Percentiles rank a stretch among this genome's conserved stretches.
phyloP scores from a whole-genome alignment of 2,113 vertebrate species.

The Ginglymostoma cirratum region DNA sequence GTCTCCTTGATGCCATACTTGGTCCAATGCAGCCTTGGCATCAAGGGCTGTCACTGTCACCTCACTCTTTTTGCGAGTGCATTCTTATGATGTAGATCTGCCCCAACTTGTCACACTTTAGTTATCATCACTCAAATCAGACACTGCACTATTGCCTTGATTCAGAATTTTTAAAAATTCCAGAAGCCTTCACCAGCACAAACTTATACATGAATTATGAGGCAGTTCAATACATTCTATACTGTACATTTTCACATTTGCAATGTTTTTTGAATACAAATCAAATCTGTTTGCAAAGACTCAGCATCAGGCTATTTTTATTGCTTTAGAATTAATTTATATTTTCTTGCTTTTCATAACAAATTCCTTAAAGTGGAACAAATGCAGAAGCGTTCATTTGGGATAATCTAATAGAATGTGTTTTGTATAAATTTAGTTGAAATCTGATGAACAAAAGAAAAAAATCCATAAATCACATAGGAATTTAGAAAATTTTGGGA shows the following conservation, averaged over 20 bases:
- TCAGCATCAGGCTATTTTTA: too few species aligned
- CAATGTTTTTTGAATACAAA: neutral
- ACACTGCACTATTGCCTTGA: too few species aligned
- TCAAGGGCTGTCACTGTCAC: too few species aligned
- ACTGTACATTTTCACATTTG: neutral
- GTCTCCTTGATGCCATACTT: too few species aligned
- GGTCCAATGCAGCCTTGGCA: too few species aligned
- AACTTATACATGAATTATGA: neutral
- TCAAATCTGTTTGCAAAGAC: neutral
- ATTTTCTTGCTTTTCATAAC: neutral
- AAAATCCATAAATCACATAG: neutral
- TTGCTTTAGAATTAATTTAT: neutral
- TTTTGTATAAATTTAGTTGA: neutral
- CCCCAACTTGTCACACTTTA: too few species aligned
- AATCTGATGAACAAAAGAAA: neutral
- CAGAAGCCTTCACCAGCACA: neutral
- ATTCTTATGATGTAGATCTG: too few species aligned
- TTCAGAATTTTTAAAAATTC: neutral
- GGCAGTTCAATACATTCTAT: neutral
- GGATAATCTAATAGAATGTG: neutral
- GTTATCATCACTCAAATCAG: too few species aligned
- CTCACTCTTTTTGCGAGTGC: too few species aligned
- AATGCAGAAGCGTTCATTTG: neutral
- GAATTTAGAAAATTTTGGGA: neutral
- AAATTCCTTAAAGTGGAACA: neutral